phyloP scores from a whole-genome alignment of 2,113 vertebrate genomes.

The Ailuropoda melanoleuca region DNA sequence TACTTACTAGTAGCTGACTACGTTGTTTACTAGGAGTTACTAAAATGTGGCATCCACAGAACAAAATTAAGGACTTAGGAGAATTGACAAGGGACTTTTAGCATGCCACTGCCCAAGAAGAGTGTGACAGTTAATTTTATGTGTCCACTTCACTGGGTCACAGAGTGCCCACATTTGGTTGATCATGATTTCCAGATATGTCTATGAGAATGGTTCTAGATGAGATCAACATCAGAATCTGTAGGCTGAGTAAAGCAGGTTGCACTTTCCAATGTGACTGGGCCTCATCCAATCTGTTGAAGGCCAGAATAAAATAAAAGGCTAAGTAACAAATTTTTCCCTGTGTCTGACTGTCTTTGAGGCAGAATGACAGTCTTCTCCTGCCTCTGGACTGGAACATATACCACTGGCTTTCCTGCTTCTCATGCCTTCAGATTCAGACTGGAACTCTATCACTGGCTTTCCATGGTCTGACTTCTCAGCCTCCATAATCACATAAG shows the following conservation, averaged over 20 bases:
- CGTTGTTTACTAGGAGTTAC: neutral
- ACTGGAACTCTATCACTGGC: neutral
- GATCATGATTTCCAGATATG: neutral
- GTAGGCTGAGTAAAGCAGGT: neutral
- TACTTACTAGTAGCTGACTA: neutral
- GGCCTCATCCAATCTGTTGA: neutral
- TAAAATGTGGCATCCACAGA: neutral
- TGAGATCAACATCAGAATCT: neutral
- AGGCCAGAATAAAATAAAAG: neutral
- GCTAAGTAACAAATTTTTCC: neutral
- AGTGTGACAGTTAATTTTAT: neutral
- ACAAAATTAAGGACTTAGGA: neutral
- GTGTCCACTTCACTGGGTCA: neutral
- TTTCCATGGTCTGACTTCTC: neutral
- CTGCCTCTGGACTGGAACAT: neutral
- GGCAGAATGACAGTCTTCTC: neutral
- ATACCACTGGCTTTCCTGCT: neutral
- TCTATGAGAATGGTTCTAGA: neutral
- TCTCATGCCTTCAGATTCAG: neutral
- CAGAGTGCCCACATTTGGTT: neutral
- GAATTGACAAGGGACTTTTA: fast-evolving
- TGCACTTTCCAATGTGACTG: neutral
- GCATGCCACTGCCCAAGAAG: neutral
- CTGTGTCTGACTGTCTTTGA: neutral
- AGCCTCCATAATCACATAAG: neutral